Evolutionary conservation across 2,797 vertebrate species (phyloP).

Genomic region (Gastrophryne carolinensis): DNA sequence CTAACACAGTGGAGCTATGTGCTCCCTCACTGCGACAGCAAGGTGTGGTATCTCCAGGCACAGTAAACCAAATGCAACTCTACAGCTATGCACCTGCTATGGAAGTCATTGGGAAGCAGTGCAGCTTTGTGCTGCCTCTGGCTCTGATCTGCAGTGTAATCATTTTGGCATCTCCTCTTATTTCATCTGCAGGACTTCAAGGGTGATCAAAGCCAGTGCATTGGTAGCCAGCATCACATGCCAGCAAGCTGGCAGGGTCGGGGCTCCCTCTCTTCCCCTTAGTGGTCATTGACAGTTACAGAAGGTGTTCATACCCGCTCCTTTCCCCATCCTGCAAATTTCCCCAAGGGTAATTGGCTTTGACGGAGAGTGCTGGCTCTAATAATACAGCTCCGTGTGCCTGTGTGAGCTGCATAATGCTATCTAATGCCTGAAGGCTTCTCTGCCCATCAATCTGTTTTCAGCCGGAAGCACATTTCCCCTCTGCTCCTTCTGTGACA

Average conservation of each 20-base stretch:
- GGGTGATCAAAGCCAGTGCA: too few relatives aligned
- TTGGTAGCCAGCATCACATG: too few relatives aligned
- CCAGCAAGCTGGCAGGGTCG: constrained; percentile 16
- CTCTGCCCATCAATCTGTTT: constrained; percentile 68
- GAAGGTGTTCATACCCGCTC: constrained; percentile 54
- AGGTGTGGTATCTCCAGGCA: too few relatives aligned
- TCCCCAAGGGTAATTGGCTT: constrained; percentile 74
- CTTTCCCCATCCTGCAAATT: constrained; percentile 35
- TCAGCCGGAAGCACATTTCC: constrained; percentile 60
- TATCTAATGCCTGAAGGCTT: constrained; percentile 72
- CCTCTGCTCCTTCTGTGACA: constrained; percentile 66
- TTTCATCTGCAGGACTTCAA: constrained; percentile 26
- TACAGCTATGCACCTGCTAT: not conserved
- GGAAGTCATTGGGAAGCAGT: constrained; percentile 2
- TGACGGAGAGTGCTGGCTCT: constrained; percentile 70
- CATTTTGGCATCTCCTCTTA: constrained; percentile 30
- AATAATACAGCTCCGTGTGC: constrained; percentile 70
- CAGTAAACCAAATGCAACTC: constrained; percentile 10
- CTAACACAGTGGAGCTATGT: too few relatives aligned
- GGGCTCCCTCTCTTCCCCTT: constrained; percentile 12
- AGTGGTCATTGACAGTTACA: constrained; percentile 53
- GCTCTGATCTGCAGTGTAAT: constrained; percentile 38
- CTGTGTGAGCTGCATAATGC: constrained; percentile 70
- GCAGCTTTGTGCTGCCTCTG: not conserved
- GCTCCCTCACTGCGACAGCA: too few relatives aligned